Base-by-base conservation (phyloP, 2,888 invertebrate genomes). In the Hirtodrosophila trivittata region DNA sequence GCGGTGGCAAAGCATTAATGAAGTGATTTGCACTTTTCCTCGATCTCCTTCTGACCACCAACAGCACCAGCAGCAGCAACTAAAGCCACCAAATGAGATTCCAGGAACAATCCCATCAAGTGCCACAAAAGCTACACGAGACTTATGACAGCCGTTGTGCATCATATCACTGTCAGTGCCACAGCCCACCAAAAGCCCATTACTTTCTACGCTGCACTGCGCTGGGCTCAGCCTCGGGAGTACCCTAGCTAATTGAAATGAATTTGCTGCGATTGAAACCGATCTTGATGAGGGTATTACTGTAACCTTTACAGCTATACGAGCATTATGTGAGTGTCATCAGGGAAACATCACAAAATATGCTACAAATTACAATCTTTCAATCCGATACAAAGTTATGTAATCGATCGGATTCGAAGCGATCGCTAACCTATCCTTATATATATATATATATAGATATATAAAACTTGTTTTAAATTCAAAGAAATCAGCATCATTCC, bases 1-100 rank as follows among this genome's bases (percentile, higher is more conserved):
- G 28, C 41, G 41, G 21, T 25, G 28, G 72, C 69, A 62, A 49
- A 66, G 55, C 80, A 67, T 77, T 85, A 81, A 81, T 81, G 82
- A 81, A 81, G 82, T 84, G 82, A 81, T 85, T 81, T 84, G 80
- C 80, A 73, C 70, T 59, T 82, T 84, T 80, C 33, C 28, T 43
- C 43, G 62, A 58, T 58, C 70, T 73, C 46, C 59, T 73, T 81
- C 68, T 81, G 78, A 73, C 80, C 78, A 78, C 72, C 78, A 74
- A 51, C 51, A 46, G 8, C 55, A 56, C 39, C 38, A 16, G 25
- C 21, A 18, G 35, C 35, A 18, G 13, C 35, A 45, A 45, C 28
- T 12, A 42, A 45, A 59, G 42, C 58, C 45, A 33, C 46, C 42
- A 33, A 37, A 47, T 25, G 21, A 55, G 52, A 43, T 85, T 80